Evolutionary conservation across 2,888 invertebrate genomes (phyloP), one percentile per base, ranked within the genome.

Genomic region (Lasius fuliginosus): DNA sequence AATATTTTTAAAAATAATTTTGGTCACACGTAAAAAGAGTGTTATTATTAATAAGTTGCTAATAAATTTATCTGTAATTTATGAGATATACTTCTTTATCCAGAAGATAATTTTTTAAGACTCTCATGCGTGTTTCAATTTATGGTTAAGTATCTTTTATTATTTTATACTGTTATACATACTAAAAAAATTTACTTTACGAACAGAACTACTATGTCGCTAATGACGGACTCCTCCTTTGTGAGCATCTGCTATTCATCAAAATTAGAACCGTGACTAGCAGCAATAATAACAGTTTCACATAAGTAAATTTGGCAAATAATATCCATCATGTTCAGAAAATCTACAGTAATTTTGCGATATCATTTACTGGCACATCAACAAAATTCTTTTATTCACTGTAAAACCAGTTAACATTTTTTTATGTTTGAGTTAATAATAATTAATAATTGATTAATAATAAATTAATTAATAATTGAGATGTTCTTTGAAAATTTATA

Each of bases 281-380:
- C 27, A 46, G 58, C 42, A 71, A 58, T 71, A 71, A 73, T 73
- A 53, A 60, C 18, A 46, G 79, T 60, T 79, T 46, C 23, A 60
- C 5, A 3, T 58, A 23, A 79, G 27, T 46, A 46, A 73, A 3
- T 23, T 42, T 42, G 33, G 33, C 23, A 27, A 60, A 79, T 71
- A 3, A 79, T 73, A 42, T 69, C 9, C 6, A 73, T 79, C 60
- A 71, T 42, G 42, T 1, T 56, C 40, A 30, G 5, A 36, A 79
- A 46, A 33, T 42, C 58, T 58, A 23, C 33, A 30, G 1, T 46
- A 60, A 73, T 73, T 27, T 49, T 5, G 18, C 5, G 4, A 9
- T 49, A 42, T 49, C 15, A n/a, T 23, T 33, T 11, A 3, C n/a
- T 6, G 18, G 3, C 15, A 15, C 3, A 60, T 15, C 15, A 62